Evolutionary conservation across 2,113 vertebrate species (phyloP).

Genomic region (Corythaixoides concolor): DNA sequence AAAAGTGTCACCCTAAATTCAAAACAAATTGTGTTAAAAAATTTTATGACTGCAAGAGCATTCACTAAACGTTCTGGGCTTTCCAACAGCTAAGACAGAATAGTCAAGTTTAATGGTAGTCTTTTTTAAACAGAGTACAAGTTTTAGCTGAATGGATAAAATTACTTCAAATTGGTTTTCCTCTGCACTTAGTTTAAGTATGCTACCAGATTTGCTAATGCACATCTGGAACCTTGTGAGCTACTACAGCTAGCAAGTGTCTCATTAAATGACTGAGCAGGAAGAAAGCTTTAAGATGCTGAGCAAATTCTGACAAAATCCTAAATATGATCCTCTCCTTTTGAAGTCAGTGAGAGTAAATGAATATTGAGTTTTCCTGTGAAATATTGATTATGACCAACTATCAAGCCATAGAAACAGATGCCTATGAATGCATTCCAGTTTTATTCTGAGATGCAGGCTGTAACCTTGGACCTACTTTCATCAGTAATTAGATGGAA

Average conservation of each 20-base stretch:
- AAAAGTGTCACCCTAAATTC: not conserved
- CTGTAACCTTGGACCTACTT: not conserved
- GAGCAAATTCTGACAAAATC: not conserved
- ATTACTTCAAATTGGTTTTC: not conserved
- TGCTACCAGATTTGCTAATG: not conserved
- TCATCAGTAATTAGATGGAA: not conserved
- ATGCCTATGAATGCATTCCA: not conserved
- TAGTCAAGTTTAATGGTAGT: not conserved
- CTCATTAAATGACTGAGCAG: not conserved
- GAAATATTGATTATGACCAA: not conserved
- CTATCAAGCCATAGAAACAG: not conserved
- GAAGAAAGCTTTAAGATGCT: not conserved
- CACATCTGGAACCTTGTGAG: not conserved
- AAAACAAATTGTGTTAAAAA: not conserved
- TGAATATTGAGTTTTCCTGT: not conserved
- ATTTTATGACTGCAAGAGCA: not conserved
- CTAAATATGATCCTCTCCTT: not conserved
- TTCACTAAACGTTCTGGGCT: not conserved
- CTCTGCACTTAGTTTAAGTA: not conserved
- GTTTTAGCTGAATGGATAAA: not conserved
- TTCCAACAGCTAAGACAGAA: not conserved
- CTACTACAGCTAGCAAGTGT: not conserved
- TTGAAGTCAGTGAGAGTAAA: not conserved
- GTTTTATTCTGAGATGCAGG: not conserved
- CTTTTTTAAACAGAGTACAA: not conserved